phyloP scores from a whole-genome alignment of 2,797 vertebrate species.

The Ptychobarbus kaznakovi region DNA sequence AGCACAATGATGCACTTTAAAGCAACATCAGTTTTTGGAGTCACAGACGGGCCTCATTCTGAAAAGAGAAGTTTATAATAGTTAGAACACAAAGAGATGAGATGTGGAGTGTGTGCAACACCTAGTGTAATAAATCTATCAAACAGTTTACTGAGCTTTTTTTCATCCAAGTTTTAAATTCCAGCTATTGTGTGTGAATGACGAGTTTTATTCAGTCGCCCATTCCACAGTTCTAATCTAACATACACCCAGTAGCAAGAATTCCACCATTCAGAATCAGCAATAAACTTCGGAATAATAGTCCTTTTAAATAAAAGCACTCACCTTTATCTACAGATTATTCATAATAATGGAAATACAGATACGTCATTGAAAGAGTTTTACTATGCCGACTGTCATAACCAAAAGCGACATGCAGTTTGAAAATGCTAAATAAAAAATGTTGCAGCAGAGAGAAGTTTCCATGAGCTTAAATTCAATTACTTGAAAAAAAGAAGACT shows the following conservation, averaged over 20 bases:
- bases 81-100: conserved; percentile 1
- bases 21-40: background rate
- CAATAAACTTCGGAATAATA: background rate
- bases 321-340: background rate
- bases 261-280: background rate
- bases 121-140: background rate
- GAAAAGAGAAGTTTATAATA: background rate
- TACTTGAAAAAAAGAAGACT: background rate
- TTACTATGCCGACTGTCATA: background rate
- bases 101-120: background rate
- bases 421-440: background rate
- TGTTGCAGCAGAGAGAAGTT: background rate
- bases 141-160: background rate
- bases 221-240: background rate
- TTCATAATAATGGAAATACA: background rate
- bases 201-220: background rate
- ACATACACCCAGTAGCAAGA: background rate
- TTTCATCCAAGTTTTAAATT: background rate
- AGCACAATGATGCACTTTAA: background rate
- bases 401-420: background rate
- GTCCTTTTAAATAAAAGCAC: background rate
- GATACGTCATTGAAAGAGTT: background rate
- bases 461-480: background rate
- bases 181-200: background rate
- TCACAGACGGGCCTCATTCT: background rate